Evolutionary conservation across 1,140 invertebrate species (phyloP).

Genomic region (Sitobion miscanthi): DNA sequence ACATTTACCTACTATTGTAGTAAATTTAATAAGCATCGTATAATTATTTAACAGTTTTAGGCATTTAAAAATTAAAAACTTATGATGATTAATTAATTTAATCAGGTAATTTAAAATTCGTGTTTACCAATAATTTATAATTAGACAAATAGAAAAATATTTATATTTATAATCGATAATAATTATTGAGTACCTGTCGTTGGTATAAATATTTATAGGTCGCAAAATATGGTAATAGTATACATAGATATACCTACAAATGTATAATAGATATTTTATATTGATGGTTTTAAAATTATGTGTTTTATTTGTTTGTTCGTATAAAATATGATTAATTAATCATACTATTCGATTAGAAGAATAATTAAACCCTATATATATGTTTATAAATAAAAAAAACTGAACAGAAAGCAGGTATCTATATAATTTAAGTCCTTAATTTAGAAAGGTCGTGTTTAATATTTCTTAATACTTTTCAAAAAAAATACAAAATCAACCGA

Average conservation of each 20-base stretch:
- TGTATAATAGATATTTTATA: neutral
- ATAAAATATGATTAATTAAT: neutral
- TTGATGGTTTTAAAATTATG: neutral
- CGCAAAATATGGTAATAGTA: neutral
- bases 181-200: neutral
- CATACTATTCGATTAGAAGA: neutral
- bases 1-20: neutral
- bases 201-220: neutral
- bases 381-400: neutral
- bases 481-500: neutral
- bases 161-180: neutral
- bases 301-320: neutral
- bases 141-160: conserved; percentile 7
- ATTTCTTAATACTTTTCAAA: neutral
- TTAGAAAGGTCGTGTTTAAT: neutral
- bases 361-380: neutral
- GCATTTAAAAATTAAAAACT: conserved; percentile 22
- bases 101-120: neutral
- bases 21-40: neutral
- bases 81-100: conserved; percentile 6
- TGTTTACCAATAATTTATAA: conserved; percentile 16
- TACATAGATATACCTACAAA: neutral
- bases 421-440: neutral
- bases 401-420: neutral
- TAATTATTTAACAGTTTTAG: neutral